Base-by-base conservation (phyloP, 2,113 vertebrate species). In the Cranoglanis bouderius region DNA sequence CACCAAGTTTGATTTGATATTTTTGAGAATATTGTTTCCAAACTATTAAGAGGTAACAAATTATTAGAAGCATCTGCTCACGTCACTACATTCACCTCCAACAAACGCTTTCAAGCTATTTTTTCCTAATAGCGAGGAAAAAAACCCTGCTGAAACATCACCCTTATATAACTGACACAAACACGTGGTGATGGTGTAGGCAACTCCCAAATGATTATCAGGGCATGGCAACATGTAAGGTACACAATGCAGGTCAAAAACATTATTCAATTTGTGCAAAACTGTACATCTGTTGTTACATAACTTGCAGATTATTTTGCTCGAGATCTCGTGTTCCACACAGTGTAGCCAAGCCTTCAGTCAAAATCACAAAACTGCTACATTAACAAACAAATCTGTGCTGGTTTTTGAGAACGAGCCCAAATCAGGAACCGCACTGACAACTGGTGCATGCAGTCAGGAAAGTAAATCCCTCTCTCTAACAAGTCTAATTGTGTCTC, bases 391-490 rank as follows among this genome's bases (percentile, higher is more conserved):
- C 35, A 55, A 82, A 87, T 51, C 85, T 46, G 46, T 29, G 29
- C 40, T 49, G 26, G 55, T 77, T 84, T 51, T 65, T n/a, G 38
- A 61, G 67, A 74, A 35, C 4, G 4, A 61, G 82, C 46, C 53
- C 55, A 67, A 85, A 59, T 70, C 78, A 82, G 78, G 49, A 57
- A 35, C n/a, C 2, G 77, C 46, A 14, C 87, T 85, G 57, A 85
- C 57, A 78, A 85, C 81, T 61, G 85, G 49, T 65, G 86, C 78
- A 67, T 89, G 88, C 74, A 88, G 83, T 61, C 82, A 82, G 82
- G 53, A 82, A 82, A 84, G 85, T 85, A 88, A 91, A 91, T 83
- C 82, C 75, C 65, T 89, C 59, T 86, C 85, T 75, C 88, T 55
- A 88, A 32, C 77, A 83, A n/a, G 53, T 43, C 78, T 87, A 87